These are phyloP conservation scores for Lissonota sp. DNA, from an alignment of 2,888 invertebrate species.

Conservation along the genomic window DNA sequence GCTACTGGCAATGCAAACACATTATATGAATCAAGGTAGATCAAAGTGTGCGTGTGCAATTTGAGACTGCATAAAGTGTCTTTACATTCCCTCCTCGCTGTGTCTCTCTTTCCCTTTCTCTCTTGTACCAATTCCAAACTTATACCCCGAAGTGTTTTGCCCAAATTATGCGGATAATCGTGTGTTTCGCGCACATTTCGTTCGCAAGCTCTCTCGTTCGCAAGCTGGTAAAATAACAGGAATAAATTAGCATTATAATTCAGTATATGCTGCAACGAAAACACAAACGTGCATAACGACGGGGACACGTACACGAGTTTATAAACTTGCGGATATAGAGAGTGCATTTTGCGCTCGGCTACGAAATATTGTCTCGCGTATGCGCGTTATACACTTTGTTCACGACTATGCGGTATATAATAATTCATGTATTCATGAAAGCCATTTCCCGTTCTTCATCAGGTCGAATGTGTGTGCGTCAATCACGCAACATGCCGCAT, in stretches of 20 bases:
- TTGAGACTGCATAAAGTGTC: too few relatives aligned
- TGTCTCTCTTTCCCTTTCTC: too few relatives aligned
- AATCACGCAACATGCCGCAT: neutral
- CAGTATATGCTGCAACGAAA: conserved; percentile 5
- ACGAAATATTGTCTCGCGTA: neutral
- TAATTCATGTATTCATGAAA: too few relatives aligned
- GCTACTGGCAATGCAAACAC: conserved; percentile 7
- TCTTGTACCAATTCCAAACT: conserved; percentile 28
- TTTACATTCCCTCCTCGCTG: too few relatives aligned
- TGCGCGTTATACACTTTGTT: neutral
- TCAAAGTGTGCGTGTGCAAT: neutral
- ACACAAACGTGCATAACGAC: conserved; percentile 30
- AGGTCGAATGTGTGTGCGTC: too few relatives aligned
- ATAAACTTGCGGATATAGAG: neutral
- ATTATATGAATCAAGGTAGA: neutral
- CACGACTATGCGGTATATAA: too few relatives aligned
- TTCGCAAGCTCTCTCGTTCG: neutral
- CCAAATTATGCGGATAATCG: conserved; percentile 40
- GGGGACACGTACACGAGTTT: neutral
- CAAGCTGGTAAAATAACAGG: conserved; percentile 17
- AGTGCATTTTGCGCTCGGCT: neutral
- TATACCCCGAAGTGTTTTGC: conserved; percentile 29
- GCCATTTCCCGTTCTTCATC: too few relatives aligned
- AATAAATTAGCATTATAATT: conserved; percentile 52
- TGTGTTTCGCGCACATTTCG: neutral